Base-by-base conservation (phyloP, 2,888 invertebrate genomes). In the Cremastinae sp. region DNA sequence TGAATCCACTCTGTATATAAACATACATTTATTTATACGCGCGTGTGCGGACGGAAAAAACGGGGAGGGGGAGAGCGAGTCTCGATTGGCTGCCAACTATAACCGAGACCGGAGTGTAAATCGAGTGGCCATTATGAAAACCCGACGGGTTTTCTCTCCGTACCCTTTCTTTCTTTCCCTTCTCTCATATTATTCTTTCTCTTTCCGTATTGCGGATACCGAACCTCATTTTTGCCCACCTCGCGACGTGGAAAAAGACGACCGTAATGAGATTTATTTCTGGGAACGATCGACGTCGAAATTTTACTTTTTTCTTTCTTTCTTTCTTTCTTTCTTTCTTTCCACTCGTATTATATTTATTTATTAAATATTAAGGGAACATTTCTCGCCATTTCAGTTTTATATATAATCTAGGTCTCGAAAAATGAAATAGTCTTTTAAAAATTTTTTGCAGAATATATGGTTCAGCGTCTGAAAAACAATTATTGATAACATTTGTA, bases 101-200 rank as follows among this genome's bases (percentile, higher is more conserved):
- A 76, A 78, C 75, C 75, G 64, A 62, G 78, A 79, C 65, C 51
- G 51, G 69, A 83, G 77, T 73, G 81, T 78, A 85, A 84, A 85
- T 84, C 82, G 84, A 83, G 81, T 82, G 81, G 80, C 83, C 82
- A 85, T 85, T 84, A 84, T 80, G 66, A 81, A 71, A 72, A 69
- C 78, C 73, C 77, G 66, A 69, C 53, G 51, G 34, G 71, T 47
- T 64, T 41, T 65, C 58, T 20, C 70, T 76, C 58, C 65, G 51
- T 38, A 18, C 49, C 56, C 59, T 68, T 53, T 56, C 38, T 47
- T 38, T 12, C 68, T 56, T n/a, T 56, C 49, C 22, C 14, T 41
- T 77, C 62, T 66, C 62, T 45, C 51, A 56, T 16, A 51, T 47
- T 22, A 41, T 28, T 53, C 16, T 47, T n/a, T 41, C n/a, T 47